Evolutionary conservation across 2,888 invertebrate genomes (phyloP).

Genomic region (Sylvicola fuscatus): DNA sequence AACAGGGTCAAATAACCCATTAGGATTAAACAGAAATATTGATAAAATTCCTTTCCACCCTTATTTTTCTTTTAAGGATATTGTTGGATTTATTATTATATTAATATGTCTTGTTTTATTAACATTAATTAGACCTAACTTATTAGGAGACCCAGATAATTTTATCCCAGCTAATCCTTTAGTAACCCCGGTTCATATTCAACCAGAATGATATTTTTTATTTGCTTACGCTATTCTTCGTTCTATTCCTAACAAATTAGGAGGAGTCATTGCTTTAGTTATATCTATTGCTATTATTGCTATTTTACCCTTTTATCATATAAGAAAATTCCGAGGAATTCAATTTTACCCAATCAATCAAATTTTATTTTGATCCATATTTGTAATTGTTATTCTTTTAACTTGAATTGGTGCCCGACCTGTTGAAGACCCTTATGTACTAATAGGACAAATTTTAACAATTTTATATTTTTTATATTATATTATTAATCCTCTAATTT

Average conservation of each 20-base stretch:
- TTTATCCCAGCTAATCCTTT: conserved; percentile 32
- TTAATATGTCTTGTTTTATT: conserved; percentile 30
- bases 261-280: conserved; percentile 33
- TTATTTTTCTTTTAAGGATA: conserved; percentile 28
- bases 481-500: conserved; percentile 29
- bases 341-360: conserved; percentile 40
- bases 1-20: conserved; percentile 44
- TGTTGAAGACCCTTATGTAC: conserved; percentile 43
- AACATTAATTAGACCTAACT: conserved; percentile 32
- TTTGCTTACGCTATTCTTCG: conserved; percentile 66
- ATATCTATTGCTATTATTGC: conserved; percentile 35
- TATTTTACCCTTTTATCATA: conserved; percentile 23
- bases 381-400: conserved; percentile 34
- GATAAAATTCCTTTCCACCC: conserved; percentile 48
- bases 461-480: conserved; percentile 35
- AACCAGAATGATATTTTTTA: conserved; percentile 71
- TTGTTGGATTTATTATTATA: conserved; percentile 36
- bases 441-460: conserved; percentile 38
- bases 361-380: conserved; percentile 36
- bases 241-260: conserved; percentile 60
- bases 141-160: conserved; percentile 51
- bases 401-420: conserved; percentile 52
- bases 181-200: conserved; percentile 50
- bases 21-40: conserved; percentile 40
- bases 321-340: conserved; percentile 34